phyloP scores from a whole-genome alignment of 1,140 invertebrate species.

The Aphaenogaster floridana region DNA sequence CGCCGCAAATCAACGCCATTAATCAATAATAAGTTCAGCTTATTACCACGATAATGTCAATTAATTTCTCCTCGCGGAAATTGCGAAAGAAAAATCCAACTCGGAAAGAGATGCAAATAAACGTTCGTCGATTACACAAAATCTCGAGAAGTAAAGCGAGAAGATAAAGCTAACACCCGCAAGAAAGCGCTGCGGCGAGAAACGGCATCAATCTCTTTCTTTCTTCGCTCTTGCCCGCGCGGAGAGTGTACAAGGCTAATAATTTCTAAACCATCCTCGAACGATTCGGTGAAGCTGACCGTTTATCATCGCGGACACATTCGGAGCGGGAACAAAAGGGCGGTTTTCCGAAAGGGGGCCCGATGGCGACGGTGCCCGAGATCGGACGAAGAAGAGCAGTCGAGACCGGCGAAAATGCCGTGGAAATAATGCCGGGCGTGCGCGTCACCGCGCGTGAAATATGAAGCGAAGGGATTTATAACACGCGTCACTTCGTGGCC shows the following conservation, averaged over 20 bases:
- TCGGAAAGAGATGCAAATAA: constrained; percentile 25
- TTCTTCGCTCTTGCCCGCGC: neutral
- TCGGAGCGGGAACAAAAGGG: constrained; percentile 9
- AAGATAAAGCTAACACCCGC: constrained; percentile 1
- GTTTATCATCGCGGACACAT: constrained; percentile 40
- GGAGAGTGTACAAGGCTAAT: constrained; percentile 10
- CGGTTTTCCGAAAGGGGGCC: neutral
- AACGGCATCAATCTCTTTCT: neutral
- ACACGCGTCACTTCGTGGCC: constrained; percentile 21
- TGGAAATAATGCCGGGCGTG: neutral
- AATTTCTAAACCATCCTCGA: constrained; percentile 36
- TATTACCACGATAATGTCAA: constrained; percentile 24
- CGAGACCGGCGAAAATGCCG: constrained; percentile 11
- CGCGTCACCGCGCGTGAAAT: constrained; percentile 17
- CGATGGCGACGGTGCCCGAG: neutral
- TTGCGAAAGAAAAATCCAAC: constrained; percentile 16
- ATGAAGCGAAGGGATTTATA: constrained; percentile 37
- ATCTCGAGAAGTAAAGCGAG: neutral
- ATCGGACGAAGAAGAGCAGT: neutral
- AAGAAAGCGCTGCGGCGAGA: neutral
- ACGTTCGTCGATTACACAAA: constrained; percentile 12
- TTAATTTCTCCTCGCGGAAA: constrained; percentile 29
- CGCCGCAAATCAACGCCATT: constrained; percentile 9
- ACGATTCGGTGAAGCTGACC: constrained; percentile 21
- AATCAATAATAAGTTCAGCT: constrained; percentile 35